A percentile compares a stretch with the other conserved stretches of the same genome.
These are phyloP conservation scores for Chydorus sphaericus DNA, from an alignment of 2,888 invertebrate genomes.

Conservation along the genomic window DNA sequence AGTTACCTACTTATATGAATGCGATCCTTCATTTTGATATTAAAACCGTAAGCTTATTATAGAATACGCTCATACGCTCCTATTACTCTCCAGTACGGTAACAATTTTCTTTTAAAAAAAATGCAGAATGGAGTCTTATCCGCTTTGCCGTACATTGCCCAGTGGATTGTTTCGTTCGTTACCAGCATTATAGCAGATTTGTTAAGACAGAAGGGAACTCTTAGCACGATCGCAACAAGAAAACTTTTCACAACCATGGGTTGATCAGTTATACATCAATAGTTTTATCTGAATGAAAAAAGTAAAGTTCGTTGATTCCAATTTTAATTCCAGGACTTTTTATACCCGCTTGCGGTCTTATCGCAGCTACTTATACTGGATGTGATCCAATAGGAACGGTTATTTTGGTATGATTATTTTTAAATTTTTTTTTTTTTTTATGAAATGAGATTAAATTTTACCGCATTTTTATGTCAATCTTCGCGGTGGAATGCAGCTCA, in stretches of 20 bases:
- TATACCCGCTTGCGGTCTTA: constrained; percentile 46
- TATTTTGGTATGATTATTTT: too few species aligned
- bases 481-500: constrained; percentile 9
- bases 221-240: too few species aligned
- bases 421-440: too few species aligned
- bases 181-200: constrained; percentile 54
- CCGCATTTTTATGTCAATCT: neutral
- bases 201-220: too few species aligned
- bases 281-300: too few species aligned
- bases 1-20: constrained; percentile 65
- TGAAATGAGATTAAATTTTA: constrained; percentile 35
- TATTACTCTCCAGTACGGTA: too few species aligned
- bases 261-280: too few species aligned
- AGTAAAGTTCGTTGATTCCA: too few species aligned
- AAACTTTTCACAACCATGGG: neutral
- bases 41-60: constrained; percentile 47
- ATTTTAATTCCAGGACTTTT: constrained; percentile 17
- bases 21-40: constrained; percentile 54
- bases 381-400: constrained; percentile 21
- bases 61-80: too few species aligned
- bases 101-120: too few species aligned
- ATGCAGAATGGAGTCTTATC: constrained; percentile 43
- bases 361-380: constrained; percentile 42
- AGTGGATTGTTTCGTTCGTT: constrained; percentile 53
- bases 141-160: constrained; percentile 50